Percentiles rank a stretch among this genome's conserved stretches.
These are phyloP conservation scores for Scaptomyza reducta DNA, from an alignment of 2,888 invertebrate genomes.

Conservation along the genomic window DNA sequence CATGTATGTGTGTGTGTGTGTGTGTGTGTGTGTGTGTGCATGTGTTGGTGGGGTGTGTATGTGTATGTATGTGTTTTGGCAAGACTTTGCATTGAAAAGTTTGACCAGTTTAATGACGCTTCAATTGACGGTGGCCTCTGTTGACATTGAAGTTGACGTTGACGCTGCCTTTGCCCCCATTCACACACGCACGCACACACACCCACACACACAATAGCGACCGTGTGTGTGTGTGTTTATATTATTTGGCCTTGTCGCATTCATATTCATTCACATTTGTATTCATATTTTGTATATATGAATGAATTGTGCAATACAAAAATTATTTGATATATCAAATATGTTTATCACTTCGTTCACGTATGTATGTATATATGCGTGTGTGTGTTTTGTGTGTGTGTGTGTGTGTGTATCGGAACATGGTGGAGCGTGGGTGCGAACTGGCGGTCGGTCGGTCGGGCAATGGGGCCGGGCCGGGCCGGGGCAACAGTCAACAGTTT, in stretches of 20 bases:
- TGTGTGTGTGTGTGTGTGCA: constrained; percentile 25
- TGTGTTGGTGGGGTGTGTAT: too few species aligned
- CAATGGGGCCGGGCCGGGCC: background rate
- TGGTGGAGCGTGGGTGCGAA: constrained; percentile 8
- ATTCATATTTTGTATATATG: constrained; percentile 33
- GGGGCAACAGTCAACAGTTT: constrained; percentile 47
- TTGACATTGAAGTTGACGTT: constrained; percentile 23
- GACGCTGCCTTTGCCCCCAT: constrained; percentile 29
- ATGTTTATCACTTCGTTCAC: constrained; percentile 24
- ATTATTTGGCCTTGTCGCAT: constrained; percentile 27
- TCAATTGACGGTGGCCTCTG: constrained; percentile 14
- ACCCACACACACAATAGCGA: background rate
- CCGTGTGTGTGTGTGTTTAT: background rate
- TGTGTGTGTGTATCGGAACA: constrained; percentile 9
- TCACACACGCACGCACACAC: background rate
- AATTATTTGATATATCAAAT: constrained; percentile 45
- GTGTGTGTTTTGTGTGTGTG: constrained; percentile 14
- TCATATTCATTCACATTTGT: constrained; percentile 38
- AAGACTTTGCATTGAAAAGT: constrained; percentile 16
- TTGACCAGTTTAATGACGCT: constrained; percentile 41
- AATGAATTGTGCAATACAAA: constrained; percentile 51
- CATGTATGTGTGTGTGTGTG: constrained; percentile 6
- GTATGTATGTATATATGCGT: constrained; percentile 1
- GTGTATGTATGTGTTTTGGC: constrained; percentile 9
- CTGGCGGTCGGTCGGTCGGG: constrained; percentile 5